phyloP scores from a whole-genome alignment of 1,140 invertebrate genomes.

The Diploscapter pachys region DNA sequence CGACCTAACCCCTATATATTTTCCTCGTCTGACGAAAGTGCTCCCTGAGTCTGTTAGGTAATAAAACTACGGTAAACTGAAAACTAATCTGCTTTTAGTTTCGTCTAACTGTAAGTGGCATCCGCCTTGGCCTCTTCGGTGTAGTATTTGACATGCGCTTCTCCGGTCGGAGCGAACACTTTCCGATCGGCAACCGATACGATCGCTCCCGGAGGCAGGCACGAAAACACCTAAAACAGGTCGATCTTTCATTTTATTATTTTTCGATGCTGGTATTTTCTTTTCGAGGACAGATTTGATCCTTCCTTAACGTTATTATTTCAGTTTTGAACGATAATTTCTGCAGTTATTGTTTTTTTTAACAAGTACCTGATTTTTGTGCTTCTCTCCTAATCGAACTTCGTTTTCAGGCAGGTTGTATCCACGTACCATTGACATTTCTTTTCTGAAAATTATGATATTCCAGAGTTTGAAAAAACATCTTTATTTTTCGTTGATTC shows the following conservation, averaged over 20 bases:
- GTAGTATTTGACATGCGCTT: conserved; percentile 24
- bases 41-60: no score
- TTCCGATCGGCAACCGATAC: conserved; percentile 51
- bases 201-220: conserved; percentile 45
- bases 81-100: no score
- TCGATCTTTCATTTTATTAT: conserved; percentile 22
- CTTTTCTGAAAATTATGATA: conserved; percentile 33
- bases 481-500: conserved; percentile 45
- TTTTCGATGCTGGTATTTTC: conserved; percentile 21
- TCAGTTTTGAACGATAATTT: conserved; percentile 39
- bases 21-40: no score
- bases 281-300: conserved; percentile 39
- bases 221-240: conserved; percentile 43
- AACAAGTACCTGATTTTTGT: conserved; percentile 29
- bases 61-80: no score
- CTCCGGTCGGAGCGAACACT: conserved; percentile 47
- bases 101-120: no score
- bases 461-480: conserved; percentile 30
- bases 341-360: conserved; percentile 36
- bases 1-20: no score
- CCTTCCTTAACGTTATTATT: conserved; percentile 33
- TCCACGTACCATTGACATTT: conserved; percentile 45
- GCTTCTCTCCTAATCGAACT: conserved; percentile 35
- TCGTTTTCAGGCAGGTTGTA: conserved; percentile 25
- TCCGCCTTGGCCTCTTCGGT: no score